Percentiles rank a stretch among this genome's conserved stretches.
These are phyloP conservation scores for Mirza zaza DNA, from an alignment of 2,113 vertebrate genomes.

Conservation along the genomic window DNA sequence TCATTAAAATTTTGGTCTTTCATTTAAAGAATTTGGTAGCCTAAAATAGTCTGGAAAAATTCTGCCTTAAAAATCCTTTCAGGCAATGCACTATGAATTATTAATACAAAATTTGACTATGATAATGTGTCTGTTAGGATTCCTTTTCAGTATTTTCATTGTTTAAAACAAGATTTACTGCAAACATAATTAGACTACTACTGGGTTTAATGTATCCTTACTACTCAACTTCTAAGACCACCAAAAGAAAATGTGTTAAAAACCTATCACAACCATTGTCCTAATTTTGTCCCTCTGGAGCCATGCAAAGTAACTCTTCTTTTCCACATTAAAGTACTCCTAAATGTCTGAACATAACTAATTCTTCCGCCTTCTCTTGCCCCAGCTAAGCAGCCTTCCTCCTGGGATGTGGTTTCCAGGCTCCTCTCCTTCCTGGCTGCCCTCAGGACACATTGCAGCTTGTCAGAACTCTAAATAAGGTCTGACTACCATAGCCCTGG, in stretches of 20 bases:
- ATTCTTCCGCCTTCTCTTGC: not conserved
- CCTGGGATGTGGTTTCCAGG: not conserved
- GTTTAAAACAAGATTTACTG: slow-evolving; percentile 34
- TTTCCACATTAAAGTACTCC: not conserved
- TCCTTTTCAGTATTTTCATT: slow-evolving; percentile 20
- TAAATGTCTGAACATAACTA: not conserved
- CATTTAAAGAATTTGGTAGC: slow-evolving; percentile 13
- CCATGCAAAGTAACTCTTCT: not conserved
- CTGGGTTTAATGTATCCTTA: slow-evolving; percentile 7
- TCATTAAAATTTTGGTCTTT: not conserved
- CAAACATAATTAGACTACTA: slow-evolving; percentile 26
- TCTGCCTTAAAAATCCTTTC: slow-evolving; percentile 20
- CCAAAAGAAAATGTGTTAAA: not conserved
- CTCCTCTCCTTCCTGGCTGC: not conserved
- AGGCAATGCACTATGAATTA: not conserved
- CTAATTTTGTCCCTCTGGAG: not conserved
- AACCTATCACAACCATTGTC: not conserved
- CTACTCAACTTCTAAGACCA: slow-evolving; percentile 10
- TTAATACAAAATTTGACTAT: not conserved
- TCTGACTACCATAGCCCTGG: not conserved
- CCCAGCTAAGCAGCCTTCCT: not conserved
- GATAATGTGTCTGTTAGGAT: not conserved
- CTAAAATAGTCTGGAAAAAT: slow-evolving; percentile 41
- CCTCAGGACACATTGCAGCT: not conserved
- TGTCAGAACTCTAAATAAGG: not conserved